Percentiles rank a stretch among this genome's conserved stretches.
Evolutionary conservation across 2,888 invertebrate species (phyloP).

Genomic region (Epinotia brunnichana): DNA sequence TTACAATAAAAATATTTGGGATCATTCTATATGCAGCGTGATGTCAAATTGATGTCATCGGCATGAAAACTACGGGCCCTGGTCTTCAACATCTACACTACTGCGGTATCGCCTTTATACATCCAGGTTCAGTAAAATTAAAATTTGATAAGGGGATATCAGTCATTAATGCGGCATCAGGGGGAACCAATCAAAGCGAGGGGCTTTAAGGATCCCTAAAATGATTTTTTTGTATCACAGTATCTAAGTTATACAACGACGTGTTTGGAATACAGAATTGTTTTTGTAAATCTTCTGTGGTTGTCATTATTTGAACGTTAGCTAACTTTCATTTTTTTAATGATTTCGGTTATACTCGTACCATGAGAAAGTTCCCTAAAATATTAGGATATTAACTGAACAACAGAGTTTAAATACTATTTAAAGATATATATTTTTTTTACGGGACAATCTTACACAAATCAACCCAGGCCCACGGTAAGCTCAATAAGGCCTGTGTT

Average conservation of each 20-base stretch:
- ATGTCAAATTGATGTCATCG: too few relatives aligned
- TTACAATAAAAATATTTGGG: too few relatives aligned
- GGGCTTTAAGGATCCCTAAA: slow-evolving; percentile 6
- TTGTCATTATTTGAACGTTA: neutral
- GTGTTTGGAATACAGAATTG: slow-evolving; percentile 6
- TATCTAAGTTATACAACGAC: neutral
- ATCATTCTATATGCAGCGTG: too few relatives aligned
- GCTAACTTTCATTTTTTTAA: neutral
- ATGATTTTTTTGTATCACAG: slow-evolving; percentile 3
- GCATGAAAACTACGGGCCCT: too few relatives aligned
- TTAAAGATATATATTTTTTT: too few relatives aligned
- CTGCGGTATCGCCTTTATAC: neutral
- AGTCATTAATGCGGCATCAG: slow-evolving; percentile 24
- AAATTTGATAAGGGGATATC: slow-evolving; percentile 32
- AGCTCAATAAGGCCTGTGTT: too few relatives aligned
- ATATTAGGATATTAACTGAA: too few relatives aligned
- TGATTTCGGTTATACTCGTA: too few relatives aligned
- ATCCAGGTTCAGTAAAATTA: slow-evolving; percentile 8
- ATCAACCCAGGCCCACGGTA: too few relatives aligned
- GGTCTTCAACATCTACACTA: neutral
- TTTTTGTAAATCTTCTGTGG: neutral
- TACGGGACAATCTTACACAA: too few relatives aligned
- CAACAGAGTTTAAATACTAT: too few relatives aligned
- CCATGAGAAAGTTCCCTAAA: too few relatives aligned
- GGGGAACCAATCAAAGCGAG: slow-evolving; percentile 12